Evolutionary conservation across 92 coral and sea anemone genomes (phyloP).

Genomic region (Phenganax marumi): DNA sequence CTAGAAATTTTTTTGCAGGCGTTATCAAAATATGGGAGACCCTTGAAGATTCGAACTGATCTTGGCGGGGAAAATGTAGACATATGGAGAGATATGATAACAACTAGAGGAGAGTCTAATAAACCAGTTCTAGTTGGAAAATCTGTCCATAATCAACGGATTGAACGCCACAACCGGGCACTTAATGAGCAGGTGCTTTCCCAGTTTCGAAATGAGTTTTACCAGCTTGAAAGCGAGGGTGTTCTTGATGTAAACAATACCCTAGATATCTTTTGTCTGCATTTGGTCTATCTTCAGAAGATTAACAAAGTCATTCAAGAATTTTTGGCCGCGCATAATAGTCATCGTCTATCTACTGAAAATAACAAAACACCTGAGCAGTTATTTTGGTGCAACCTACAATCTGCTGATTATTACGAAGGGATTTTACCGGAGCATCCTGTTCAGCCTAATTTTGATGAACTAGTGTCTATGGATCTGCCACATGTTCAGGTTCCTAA

Average conservation of each 20-base stretch:
- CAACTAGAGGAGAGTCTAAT: slow-evolving; percentile 49
- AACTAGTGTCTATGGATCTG: slow-evolving; percentile 24
- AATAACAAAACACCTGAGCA: slow-evolving; percentile 18
- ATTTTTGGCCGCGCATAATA: slow-evolving; percentile 60
- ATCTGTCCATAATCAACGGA: slow-evolving; percentile 59
- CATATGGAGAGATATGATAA: slow-evolving; percentile 52
- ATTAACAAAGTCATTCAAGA: slow-evolving; percentile 42
- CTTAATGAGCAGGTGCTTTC: slow-evolving; percentile 54
- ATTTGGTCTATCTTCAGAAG: slow-evolving; percentile 51
- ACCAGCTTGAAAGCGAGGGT: slow-evolving; percentile 50
- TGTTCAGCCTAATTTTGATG: too few species aligned
- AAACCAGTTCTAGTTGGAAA: slow-evolving; percentile 46
- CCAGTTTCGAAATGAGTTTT: slow-evolving; percentile 39
- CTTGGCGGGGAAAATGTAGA: slow-evolving; percentile 52
- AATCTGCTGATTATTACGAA: too few species aligned
- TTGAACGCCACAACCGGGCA: slow-evolving; percentile 58
- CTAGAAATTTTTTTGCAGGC: slow-evolving; percentile 8
- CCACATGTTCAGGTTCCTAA: slow-evolving; percentile 52
- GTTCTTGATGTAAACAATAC: slow-evolving; percentile 45
- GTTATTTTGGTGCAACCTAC: slow-evolving; percentile 1
- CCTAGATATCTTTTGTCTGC: slow-evolving; percentile 60
- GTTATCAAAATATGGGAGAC: slow-evolving; percentile 24
- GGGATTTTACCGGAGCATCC: too few species aligned
- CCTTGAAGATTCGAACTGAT: slow-evolving; percentile 32
- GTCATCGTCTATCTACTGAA: slow-evolving; percentile 54